A percentile compares a stretch with the other conserved stretches of the same genome.
Evolutionary conservation across 2,888 invertebrate species (phyloP).

Genomic region (Eupeodes luniger): DNA sequence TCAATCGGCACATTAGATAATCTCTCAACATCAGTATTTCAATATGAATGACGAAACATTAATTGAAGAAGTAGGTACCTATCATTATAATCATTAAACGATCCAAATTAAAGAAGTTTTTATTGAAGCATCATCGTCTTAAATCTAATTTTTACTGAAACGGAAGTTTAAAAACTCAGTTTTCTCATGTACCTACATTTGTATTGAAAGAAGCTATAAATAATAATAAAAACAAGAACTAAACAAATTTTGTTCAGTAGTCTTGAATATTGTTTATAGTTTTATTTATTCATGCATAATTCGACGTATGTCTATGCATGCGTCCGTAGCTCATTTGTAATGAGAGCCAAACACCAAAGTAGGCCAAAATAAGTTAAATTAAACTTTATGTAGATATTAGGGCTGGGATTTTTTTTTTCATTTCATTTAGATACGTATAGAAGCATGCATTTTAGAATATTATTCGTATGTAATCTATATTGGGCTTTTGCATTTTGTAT

Average conservation of each 20-base stretch:
- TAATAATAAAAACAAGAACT: not conserved
- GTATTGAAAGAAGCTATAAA: not conserved
- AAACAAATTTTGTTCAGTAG: slow-evolving; percentile 10
- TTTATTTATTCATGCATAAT: slow-evolving; percentile 16
- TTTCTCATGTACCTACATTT: not conserved
- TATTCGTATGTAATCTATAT: slow-evolving; percentile 32
- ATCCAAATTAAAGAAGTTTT: slow-evolving; percentile 30
- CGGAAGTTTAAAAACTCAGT: slow-evolving; percentile 59
- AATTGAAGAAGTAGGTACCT: not conserved
- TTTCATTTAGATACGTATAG: not conserved
- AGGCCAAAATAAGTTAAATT: slow-evolving; percentile 55
- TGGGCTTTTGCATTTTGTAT: slow-evolving; percentile 26
- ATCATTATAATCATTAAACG: slow-evolving; percentile 24
- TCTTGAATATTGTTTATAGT: slow-evolving; percentile 11
- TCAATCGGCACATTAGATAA: slow-evolving; percentile 52
- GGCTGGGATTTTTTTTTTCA: slow-evolving; percentile 32
- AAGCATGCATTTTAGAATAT: slow-evolving; percentile 15
- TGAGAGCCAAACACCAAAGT: slow-evolving; percentile 62
- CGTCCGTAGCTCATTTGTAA: slow-evolving; percentile 16
- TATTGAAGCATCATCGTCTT: slow-evolving; percentile 34
- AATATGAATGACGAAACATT: not conserved
- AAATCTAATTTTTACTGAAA: slow-evolving; percentile 38
- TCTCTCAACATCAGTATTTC: slow-evolving; percentile 6
- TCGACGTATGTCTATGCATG: not conserved
- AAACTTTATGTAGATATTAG: slow-evolving; percentile 64